A percentile compares a stretch with the other conserved stretches of the same genome.
Evolutionary conservation across 2,888 invertebrate species (phyloP).

Genomic region (Belgica antarctica): DNA sequence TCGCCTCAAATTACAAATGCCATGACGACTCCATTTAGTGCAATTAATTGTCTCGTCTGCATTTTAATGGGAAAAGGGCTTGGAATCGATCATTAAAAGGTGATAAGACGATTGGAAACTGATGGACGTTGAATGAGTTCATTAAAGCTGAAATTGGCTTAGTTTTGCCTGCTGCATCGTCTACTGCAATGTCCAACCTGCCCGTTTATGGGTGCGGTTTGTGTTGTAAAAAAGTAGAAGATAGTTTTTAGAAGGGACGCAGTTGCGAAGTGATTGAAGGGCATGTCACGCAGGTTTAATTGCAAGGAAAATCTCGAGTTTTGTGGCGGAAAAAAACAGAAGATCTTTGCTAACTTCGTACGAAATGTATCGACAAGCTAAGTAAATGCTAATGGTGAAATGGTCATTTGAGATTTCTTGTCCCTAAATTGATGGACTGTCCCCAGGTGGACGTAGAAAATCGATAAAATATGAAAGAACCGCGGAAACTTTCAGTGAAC

Average conservation of each 20-base stretch:
- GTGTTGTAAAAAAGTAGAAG: not conserved
- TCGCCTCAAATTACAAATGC: not conserved
- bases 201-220: slow-evolving; percentile 6
- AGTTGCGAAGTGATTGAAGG: too few species aligned
- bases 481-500: too few species aligned
- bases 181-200: too few species aligned
- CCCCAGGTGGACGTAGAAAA: slow-evolving; percentile 14
- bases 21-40: not conserved
- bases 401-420: too few species aligned
- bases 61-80: slow-evolving; percentile 10
- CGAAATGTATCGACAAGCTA: too few species aligned
- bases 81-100: slow-evolving; percentile 26
- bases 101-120: slow-evolving; percentile 18
- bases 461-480: not conserved
- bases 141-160: slow-evolving; percentile 17
- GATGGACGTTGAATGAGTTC: slow-evolving; percentile 9
- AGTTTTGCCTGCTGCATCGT: too few species aligned
- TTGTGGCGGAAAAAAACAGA: too few species aligned
- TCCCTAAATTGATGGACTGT: too few species aligned
- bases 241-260: slow-evolving; percentile 2
- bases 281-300: too few species aligned
- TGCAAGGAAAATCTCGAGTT: too few species aligned
- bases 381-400: too few species aligned
- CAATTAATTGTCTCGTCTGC: not conserved
- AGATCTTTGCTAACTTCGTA: too few species aligned